Evolutionary conservation across 2,113 vertebrate species (phyloP), one percentile per base, ranked within the genome.

Genomic region (Sceloporus undulatus): DNA sequence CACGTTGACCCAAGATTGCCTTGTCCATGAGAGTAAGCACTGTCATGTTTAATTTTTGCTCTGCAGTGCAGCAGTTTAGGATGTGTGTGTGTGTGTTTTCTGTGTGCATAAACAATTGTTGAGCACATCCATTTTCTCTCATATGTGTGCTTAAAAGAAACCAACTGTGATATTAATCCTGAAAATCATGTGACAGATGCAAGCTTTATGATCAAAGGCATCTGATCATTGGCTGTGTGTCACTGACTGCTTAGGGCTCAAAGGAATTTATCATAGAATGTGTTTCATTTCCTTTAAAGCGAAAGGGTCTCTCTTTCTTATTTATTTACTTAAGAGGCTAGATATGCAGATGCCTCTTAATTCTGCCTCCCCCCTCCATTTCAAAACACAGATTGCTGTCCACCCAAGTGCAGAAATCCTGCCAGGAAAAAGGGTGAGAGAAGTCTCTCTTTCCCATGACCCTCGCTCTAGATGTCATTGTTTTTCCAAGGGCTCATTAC

Each of bases 401-500:
- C 94, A 89, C 95, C 91, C 94, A 92, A 91, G 90, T 87, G 56
- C 84, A 94, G 89, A 94, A 94, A 90, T 91, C 91, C 93, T 94
- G 96, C 95, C 97, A 96, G 96, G 95, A 97, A 97, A 95, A 94
- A 94, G 96, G 95, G 96, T 96, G 96, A 97, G 94, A 86, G 86
- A 91, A 94, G 90, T 92, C 95, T 93, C 93, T 97, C 92, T 97
- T 97, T 97, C 97, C 97, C 97, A 97, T 97, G 97, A 97, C 97
- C 97, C 95, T 95, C 84, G 90, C 95, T 96, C 94, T 97, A 91
- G 66, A 96, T 95, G 95, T 9, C 38, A 16, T n/a, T 86, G 76
- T 96, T 93, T 92, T 97, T 97, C 97, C 96, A 97, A 97, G 94
- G 95, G 93, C 93, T 96, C 94, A 84, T 93, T 94, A 93, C 94